phyloP scores from a whole-genome alignment of 2,888 invertebrate species.

The Lycaena phlaeas region DNA sequence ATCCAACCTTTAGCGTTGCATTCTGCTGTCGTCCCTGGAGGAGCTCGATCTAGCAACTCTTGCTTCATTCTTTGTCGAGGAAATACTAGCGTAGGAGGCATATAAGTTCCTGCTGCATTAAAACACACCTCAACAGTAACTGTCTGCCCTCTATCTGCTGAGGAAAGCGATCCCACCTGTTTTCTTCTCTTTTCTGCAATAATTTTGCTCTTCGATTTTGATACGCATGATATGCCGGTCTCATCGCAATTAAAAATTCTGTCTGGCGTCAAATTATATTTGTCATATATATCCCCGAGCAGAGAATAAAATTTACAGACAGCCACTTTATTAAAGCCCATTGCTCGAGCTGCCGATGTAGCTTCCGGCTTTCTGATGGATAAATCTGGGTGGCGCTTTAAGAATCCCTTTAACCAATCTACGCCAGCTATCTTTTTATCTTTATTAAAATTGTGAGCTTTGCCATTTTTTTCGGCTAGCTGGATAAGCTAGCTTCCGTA shows the following conservation, averaged over 20 bases:
- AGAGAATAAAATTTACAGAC: slow-evolving; percentile 20
- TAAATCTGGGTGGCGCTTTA: slow-evolving; percentile 20
- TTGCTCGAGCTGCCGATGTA: slow-evolving; percentile 23
- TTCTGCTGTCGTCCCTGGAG: slow-evolving; percentile 24
- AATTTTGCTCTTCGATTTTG: slow-evolving; percentile 22
- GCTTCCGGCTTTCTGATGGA: slow-evolving; percentile 19
- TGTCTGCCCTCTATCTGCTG: slow-evolving; percentile 25
- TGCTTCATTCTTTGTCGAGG: slow-evolving; percentile 25
- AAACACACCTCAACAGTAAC: slow-evolving; percentile 26
- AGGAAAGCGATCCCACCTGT: slow-evolving; percentile 23
- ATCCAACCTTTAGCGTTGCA: slow-evolving; percentile 29
- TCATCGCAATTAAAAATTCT: slow-evolving; percentile 29
- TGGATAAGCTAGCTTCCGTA: slow-evolving; percentile 20
- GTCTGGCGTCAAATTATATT: slow-evolving; percentile 23
- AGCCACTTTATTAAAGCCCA: slow-evolving; percentile 30
- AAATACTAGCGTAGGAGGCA: slow-evolving; percentile 28
- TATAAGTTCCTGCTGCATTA: slow-evolving; percentile 24
- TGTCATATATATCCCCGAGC: slow-evolving; percentile 18
- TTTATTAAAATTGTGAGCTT: slow-evolving; percentile 18
- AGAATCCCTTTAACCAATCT: slow-evolving; percentile 19
- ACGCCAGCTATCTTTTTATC: slow-evolving; percentile 17
- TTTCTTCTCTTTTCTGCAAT: slow-evolving; percentile 23
- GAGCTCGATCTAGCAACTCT: slow-evolving; percentile 25
- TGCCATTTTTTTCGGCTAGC: slow-evolving; percentile 20
- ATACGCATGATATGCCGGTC: slow-evolving; percentile 26